These are phyloP conservation scores for Metridium senile DNA, from an alignment of 92 coral and sea anemone species.

Conservation along the genomic window DNA sequence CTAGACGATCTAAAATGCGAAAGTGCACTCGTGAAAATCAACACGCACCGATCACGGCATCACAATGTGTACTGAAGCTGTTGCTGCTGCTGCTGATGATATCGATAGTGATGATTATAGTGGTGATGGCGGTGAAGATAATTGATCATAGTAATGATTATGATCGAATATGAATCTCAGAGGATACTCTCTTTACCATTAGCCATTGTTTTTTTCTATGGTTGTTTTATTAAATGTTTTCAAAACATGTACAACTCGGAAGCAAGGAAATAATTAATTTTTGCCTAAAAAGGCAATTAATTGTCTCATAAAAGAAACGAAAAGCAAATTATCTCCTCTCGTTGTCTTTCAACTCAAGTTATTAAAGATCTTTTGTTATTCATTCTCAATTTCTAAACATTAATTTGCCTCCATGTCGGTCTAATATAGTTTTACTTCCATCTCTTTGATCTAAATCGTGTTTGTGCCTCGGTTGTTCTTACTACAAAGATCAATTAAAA, in stretches of 20 bases:
- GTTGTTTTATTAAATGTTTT: slow-evolving; percentile 14
- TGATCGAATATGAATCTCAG: neutral
- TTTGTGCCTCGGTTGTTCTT: no score
- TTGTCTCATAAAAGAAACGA: neutral
- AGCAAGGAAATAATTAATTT: neutral
- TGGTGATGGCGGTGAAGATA: neutral
- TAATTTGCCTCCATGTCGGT: no score
- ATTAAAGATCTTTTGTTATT: neutral
- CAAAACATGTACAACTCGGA: neutral
- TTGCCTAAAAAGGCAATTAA: neutral
- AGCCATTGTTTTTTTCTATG: neutral
- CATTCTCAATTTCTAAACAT: no score
- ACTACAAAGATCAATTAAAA: no score
- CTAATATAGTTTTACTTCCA: no score
- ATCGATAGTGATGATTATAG: neutral
- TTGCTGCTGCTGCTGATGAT: neutral
- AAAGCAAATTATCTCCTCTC: neutral
- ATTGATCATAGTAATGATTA: neutral
- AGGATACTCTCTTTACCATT: no score
- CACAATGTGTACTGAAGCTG: no score
- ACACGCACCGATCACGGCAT: no score
- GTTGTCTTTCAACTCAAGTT: neutral
- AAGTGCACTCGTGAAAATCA: no score
- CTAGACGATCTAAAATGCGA: no score
- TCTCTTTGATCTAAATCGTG: no score